phyloP scores from a whole-genome alignment of 2,113 vertebrate species.

The Rhinolophus ferrumequinum region DNA sequence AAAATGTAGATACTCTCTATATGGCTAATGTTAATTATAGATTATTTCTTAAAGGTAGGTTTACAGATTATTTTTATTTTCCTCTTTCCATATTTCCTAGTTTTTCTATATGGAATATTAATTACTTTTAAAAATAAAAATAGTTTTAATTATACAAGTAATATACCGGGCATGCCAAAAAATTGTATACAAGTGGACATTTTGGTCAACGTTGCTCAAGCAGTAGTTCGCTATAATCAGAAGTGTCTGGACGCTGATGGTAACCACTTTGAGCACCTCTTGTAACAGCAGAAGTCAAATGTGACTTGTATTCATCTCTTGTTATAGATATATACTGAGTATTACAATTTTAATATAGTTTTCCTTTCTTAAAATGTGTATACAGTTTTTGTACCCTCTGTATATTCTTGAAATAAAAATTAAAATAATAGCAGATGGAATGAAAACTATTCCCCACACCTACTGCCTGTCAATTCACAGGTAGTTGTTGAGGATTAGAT shows the following conservation, averaged over 20 bases:
- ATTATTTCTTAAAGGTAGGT: conserved; percentile 9
- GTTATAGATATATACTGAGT: too few species aligned
- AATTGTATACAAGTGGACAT: too few species aligned
- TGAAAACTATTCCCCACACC: background rate
- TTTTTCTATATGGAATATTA: background rate
- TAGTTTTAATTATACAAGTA: background rate
- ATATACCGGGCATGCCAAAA: too few species aligned
- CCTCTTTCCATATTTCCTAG: conserved; percentile 1
- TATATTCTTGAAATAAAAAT: conserved; percentile 47
- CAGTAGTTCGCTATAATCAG: too few species aligned
- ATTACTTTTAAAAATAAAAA: conserved; percentile 45
- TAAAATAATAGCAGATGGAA: background rate
- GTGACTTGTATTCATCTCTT: too few species aligned
- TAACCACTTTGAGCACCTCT: too few species aligned
- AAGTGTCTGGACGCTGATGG: too few species aligned
- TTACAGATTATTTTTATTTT: conserved; percentile 50
- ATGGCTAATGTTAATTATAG: background rate
- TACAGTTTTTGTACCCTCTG: too few species aligned
- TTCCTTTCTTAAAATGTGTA: too few species aligned
- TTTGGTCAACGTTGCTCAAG: too few species aligned
- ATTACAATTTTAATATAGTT: too few species aligned
- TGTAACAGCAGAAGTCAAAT: too few species aligned
- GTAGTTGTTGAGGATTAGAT: background rate
- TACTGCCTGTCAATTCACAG: background rate
- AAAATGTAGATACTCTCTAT: background rate